phyloP scores from a whole-genome alignment of 2,113 vertebrate species.

The Ornithorhynchus anatinus region DNA sequence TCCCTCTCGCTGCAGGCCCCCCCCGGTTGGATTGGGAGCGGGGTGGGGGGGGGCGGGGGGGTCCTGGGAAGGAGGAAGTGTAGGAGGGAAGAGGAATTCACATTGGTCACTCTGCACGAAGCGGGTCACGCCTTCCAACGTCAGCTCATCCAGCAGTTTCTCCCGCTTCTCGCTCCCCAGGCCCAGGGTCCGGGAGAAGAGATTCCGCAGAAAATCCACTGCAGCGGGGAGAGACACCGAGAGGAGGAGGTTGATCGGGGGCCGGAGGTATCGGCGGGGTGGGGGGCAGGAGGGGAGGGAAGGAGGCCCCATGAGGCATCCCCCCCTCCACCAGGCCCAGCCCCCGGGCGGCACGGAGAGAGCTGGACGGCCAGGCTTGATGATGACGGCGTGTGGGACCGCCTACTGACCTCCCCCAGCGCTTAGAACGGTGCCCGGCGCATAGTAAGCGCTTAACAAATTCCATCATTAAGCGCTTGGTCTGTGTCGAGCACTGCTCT shows the following conservation, averaged over 20 bases:
- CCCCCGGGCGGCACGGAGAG: neutral
- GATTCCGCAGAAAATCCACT: conserved; percentile 91
- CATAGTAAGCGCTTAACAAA: no score
- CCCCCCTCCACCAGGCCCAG: neutral
- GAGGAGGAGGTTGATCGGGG: neutral
- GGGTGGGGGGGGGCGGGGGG: no score
- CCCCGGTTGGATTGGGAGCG: no score
- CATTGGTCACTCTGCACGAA: conserved; percentile 86
- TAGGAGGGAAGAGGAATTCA: no score
- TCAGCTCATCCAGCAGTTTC: conserved; percentile 85
- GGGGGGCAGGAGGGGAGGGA: neutral
- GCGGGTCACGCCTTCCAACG: conserved; percentile 79
- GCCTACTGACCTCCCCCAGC: no score
- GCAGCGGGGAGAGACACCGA: neutral
- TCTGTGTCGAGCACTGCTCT: no score
- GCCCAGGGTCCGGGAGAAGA: conserved; percentile 84
- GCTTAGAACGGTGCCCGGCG: no score
- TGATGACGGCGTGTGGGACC: no score
- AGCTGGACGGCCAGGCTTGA: no score
- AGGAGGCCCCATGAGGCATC: neutral
- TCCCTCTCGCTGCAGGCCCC: no score
- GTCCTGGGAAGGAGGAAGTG: no score
- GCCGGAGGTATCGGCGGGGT: accelerated
- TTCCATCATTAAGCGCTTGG: no score
- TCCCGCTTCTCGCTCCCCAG: conserved; percentile 74